Base-by-base conservation (phyloP, 2,797 vertebrate genomes). In the Diplodus puntazzo region DNA sequence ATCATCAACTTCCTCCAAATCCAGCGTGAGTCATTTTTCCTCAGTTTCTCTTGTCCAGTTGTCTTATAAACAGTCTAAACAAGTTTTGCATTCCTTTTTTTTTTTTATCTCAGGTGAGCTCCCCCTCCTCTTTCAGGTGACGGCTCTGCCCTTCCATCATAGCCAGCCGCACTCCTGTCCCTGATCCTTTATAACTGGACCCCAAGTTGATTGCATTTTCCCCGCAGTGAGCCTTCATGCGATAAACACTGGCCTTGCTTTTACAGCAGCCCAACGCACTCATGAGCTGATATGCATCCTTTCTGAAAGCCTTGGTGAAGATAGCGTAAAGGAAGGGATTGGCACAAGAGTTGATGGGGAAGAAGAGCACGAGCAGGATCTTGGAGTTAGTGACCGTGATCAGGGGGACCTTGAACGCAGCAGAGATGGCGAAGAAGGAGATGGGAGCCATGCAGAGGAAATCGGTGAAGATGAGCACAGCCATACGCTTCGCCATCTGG, bases 371-470 rank as follows among this genome's bases (percentile, higher is more conserved):
- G 68, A 98, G 91, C 62, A 98, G 88, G 79, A 98, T 97, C 93
- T 98, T 98, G 13, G 97, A 97, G 86, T 98, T 96, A n/a, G 96
- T 95, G 30, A 97, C 96, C 0, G 97, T 98, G 88, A 98, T 98
- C 34, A 98, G 95, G 23, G 97, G 97, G n/a, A 96, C 87, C 88
- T 97, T 97, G 83, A 97, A 97, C 66, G 97, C 97, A 3, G 97
- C 96, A 0, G 97, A 97, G 86, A 98, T 97, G 85, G 97, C 97
- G 61, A 98, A 98, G 79, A 98, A 98, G 9, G 96, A 97, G 89
- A 98, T 98, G 0, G 97, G 97, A 0, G 96, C 97, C 96, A 98
- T 97, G 93, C 97, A 98, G 63, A 95, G 96, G 68, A 98, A 97
- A 79, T 98, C 96, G 0, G 96, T 98, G 89, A 98, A 97, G 90